Evolutionary conservation across 1,140 invertebrate species (phyloP).

Genomic region (Drosophila guanche): DNA sequence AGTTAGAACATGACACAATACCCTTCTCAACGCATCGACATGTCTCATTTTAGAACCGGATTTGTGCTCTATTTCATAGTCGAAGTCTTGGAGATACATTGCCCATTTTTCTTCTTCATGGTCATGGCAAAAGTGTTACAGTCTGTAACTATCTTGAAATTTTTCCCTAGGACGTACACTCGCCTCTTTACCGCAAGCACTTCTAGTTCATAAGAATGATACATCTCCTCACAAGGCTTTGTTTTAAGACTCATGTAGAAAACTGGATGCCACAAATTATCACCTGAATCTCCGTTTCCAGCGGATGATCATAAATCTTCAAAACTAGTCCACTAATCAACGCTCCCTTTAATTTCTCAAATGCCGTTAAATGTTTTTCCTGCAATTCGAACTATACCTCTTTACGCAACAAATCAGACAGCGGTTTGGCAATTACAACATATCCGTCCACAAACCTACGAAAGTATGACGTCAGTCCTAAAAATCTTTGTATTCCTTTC

Average conservation of each 20-base stretch:
- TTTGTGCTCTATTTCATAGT: constrained; percentile 38
- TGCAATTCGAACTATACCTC: background rate
- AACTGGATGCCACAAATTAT: too few relatives aligned
- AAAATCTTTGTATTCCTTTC: background rate
- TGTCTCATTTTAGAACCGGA: background rate
- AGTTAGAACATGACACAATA: background rate
- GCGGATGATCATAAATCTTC: constrained; percentile 58
- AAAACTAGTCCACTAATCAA: constrained; percentile 37
- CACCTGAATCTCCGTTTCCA: constrained; percentile 9
- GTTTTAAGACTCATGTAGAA: too few relatives aligned
- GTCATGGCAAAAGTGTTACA: constrained; percentile 44
- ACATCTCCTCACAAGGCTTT: too few relatives aligned
- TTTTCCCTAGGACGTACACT: constrained; percentile 22
- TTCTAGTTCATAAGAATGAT: constrained; percentile 41
- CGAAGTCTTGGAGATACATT: constrained; percentile 35
- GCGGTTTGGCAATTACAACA: constrained; percentile 1
- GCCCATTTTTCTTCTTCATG: constrained; percentile 32
- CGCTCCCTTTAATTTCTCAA: background rate
- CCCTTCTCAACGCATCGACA: background rate
- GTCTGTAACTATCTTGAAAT: constrained; percentile 34
- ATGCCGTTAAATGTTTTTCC: background rate
- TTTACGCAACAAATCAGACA: background rate
- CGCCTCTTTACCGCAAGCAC: constrained; percentile 53
- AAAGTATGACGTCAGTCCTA: background rate
- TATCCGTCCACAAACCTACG: background rate